Base-by-base conservation (phyloP, 2,888 invertebrate genomes). In the Tenthredo scrophulariae region DNA sequence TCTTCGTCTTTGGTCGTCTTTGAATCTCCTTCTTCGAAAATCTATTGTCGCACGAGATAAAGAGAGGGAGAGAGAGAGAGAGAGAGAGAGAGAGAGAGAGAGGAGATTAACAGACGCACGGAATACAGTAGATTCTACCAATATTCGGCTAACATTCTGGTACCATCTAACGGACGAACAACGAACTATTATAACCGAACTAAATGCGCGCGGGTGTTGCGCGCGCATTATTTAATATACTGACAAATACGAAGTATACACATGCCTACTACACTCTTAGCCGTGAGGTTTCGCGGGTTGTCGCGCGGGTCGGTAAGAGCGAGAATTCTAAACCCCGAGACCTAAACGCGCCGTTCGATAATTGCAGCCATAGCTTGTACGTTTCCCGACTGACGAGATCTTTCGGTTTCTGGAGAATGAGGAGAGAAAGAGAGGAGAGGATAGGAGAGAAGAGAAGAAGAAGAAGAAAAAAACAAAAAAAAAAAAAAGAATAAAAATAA, bases 301-400 rank as follows among this genome's bases (percentile, higher is more conserved):
- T 43, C 29, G 54, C 37, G n/a, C 50, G 29, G 33, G 80, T 80
- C 80, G 80, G 80, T 58, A 80, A 80, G n/a, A 62, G 13, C 62
- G 80, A 26, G 37, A 62, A 13, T 62, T n/a, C 50, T 6, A 22
- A 72, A 40, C 18, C 22, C 37, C 2, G 3, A 29, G 18, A 15
- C 13, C 26, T 33, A 2, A 29, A 7, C 65, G 62, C 26, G 67
- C 33, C 67, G 67, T 26, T 26, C 33, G 33, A 65, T 65, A 65
- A 29, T 22, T 2, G 29, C 65, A 3, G 22, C n/a, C 40, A 6
- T 40, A 0, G n/a, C n/a, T n/a, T 5, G 40, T 40, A 40, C 33
- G 33, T 37, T 2, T 43, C 40, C 10, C 40, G 40, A 43, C 10
- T 10, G 40, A 9, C 40, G 40, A 43, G 7, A 43, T 10, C 6